Percentiles rank a stretch among this genome's conserved stretches.
Evolutionary conservation across 2,888 invertebrate species (phyloP).

Genomic region (Leptopilina drosophilae): DNA sequence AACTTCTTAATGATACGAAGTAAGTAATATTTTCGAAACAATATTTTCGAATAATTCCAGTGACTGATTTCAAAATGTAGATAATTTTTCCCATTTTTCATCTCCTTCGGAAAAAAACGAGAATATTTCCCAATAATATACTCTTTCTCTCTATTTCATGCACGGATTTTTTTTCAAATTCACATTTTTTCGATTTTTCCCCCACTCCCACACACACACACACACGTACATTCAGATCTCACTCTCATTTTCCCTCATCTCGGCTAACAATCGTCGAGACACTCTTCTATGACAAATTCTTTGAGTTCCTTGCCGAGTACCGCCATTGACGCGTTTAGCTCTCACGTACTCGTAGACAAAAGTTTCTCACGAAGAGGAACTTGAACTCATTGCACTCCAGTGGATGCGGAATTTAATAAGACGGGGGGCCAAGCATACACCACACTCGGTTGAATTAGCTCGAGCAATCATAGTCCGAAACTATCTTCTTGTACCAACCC

Average conservation of each 20-base stretch:
- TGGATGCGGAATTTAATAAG: constrained; percentile 40
- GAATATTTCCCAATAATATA: too few species aligned
- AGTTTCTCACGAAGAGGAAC: constrained; percentile 41
- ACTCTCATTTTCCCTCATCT: constrained; percentile 9
- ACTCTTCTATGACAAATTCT: constrained; percentile 39
- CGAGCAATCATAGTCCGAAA: constrained; percentile 37
- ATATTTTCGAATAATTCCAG: too few species aligned
- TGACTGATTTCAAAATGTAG: too few species aligned
- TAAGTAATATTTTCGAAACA: too few species aligned
- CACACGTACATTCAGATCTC: constrained; percentile 13
- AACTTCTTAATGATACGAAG: too few species aligned
- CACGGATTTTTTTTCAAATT: background rate
- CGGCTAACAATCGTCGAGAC: constrained; percentile 36
- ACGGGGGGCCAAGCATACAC: constrained; percentile 8
- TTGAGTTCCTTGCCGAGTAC: constrained; percentile 20
- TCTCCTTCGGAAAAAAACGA: too few species aligned
- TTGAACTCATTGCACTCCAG: constrained; percentile 35
- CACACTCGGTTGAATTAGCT: constrained; percentile 26
- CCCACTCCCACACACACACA: background rate
- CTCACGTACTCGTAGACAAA: constrained; percentile 41
- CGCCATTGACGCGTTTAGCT: constrained; percentile 28
- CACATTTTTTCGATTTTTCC: constrained; percentile 11
- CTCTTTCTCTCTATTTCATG: too few species aligned
- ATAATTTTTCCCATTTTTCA: too few species aligned
- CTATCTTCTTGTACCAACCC: constrained; percentile 10